These are phyloP conservation scores for Neodontobutis hainanensis DNA, from an alignment of 2,113 vertebrate genomes.

Conservation along the genomic window DNA sequence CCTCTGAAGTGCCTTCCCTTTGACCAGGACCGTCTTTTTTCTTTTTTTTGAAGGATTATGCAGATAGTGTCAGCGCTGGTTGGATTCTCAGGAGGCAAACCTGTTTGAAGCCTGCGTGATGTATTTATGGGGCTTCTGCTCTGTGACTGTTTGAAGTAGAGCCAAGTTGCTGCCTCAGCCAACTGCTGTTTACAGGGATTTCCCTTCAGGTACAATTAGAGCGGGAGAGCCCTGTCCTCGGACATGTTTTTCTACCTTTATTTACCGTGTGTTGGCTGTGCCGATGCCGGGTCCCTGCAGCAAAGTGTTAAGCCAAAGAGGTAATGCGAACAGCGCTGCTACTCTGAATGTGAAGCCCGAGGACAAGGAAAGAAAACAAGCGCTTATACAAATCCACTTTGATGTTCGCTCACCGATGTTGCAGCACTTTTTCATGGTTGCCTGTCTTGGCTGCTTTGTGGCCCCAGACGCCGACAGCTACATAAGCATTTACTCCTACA, in stretches of 20 bases:
- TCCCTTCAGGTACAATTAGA: conserved; percentile 83
- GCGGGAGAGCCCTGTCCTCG: conserved; percentile 56
- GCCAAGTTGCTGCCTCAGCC: conserved; percentile 74
- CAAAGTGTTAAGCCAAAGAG: conserved; percentile 58
- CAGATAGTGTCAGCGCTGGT: background rate
- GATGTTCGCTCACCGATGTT: conserved; percentile 68
- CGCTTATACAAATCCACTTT: conserved; percentile 78
- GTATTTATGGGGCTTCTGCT: conserved; percentile 79
- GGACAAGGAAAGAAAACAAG: conserved; percentile 72
- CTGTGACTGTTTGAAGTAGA: conserved; percentile 74
- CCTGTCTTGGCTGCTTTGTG: conserved; percentile 40
- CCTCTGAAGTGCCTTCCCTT: conserved; percentile 46
- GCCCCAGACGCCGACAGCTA: conserved; percentile 49
- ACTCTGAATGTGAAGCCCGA: conserved; percentile 51
- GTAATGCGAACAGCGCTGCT: conserved; percentile 54
- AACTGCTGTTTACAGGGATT: conserved; percentile 80
- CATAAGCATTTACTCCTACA: conserved; percentile 57
- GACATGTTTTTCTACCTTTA: conserved; percentile 53
- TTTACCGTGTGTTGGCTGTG: conserved; percentile 57
- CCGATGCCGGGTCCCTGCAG: conserved; percentile 47
- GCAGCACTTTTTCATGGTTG: conserved; percentile 53
- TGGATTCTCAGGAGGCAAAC: conserved; percentile 28
- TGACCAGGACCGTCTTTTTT: conserved; percentile 39
- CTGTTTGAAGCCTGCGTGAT: conserved; percentile 75
- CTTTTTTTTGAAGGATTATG: background rate